phyloP scores from a whole-genome alignment of 1,140 invertebrate species.

The Drosophila oshimai region DNA sequence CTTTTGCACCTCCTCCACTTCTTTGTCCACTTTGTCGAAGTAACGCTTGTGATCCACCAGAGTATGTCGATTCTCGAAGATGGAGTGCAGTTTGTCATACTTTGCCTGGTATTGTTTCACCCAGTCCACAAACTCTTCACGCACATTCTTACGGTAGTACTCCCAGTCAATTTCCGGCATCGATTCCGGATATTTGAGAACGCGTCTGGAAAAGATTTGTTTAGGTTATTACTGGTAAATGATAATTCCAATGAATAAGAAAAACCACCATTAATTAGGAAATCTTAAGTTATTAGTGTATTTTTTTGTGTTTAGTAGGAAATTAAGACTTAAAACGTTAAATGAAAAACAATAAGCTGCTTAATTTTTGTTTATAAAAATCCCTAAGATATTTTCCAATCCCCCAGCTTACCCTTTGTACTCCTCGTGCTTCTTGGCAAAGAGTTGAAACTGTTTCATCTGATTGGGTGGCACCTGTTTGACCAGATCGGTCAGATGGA shows the following conservation, averaged over 20 bases:
- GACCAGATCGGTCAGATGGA: slow-evolving; percentile 33
- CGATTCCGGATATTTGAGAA: slow-evolving; percentile 45
- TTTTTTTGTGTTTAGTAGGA: no score
- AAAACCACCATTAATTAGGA: no score
- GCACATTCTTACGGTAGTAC: slow-evolving; percentile 58
- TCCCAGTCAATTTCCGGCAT: slow-evolving; percentile 69
- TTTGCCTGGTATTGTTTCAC: slow-evolving; percentile 47
- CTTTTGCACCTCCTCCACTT: slow-evolving; percentile 15
- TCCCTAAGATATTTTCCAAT: no score
- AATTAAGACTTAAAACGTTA: no score
- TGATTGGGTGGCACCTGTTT: slow-evolving; percentile 64
- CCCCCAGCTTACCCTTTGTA: slow-evolving; percentile 52
- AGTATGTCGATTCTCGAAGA: slow-evolving; percentile 51
- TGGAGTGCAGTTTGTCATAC: slow-evolving; percentile 56
- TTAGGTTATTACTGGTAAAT: no score
- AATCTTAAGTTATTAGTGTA: no score
- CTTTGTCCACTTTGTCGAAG: slow-evolving; percentile 27
- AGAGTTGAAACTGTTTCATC: slow-evolving; percentile 31
- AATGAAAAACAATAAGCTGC: no score
- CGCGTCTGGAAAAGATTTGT: slow-evolving; percentile 20
- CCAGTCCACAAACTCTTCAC: slow-evolving; percentile 43
- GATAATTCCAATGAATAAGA: no score
- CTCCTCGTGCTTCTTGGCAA: slow-evolving; percentile 35
- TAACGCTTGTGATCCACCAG: slow-evolving; percentile 54
- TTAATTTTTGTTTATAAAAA: no score